phyloP scores from a whole-genome alignment of 2,113 vertebrate genomes.

The Tautogolabrus adspersus region DNA sequence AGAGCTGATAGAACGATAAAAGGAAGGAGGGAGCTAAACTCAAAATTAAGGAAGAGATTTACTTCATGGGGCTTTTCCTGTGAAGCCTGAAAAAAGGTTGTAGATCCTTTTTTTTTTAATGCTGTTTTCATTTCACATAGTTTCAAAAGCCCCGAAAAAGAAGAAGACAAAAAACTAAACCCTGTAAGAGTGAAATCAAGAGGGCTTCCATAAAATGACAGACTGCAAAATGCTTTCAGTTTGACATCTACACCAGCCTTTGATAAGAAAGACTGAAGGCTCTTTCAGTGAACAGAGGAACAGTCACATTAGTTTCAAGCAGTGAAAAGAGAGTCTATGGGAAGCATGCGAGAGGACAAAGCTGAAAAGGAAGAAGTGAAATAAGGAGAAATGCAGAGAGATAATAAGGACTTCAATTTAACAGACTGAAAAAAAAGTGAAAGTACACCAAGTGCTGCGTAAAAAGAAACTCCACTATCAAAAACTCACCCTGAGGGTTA shows the following conservation, averaged over 20 bases:
- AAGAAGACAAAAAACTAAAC: background rate
- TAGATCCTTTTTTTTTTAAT: background rate
- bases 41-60: conserved; percentile 44
- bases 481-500: background rate
- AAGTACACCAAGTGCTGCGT: conserved; percentile 1
- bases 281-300: background rate
- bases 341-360: background rate
- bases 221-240: conserved; percentile 43
- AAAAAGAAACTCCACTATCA: background rate
- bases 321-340: background rate
- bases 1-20: conserved; percentile 59
- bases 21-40: conserved; percentile 33
- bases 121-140: background rate
- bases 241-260: conserved; percentile 14
- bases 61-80: background rate
- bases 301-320: rapidly evolving
- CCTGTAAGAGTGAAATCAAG: background rate
- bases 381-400: background rate
- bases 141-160: background rate
- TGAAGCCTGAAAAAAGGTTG: background rate
- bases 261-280: background rate
- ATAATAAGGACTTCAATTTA: background rate
- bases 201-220: background rate
- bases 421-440: conserved; percentile 24
- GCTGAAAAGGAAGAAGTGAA: background rate